A percentile compares a stretch with the other conserved stretches of the same genome.
These are phyloP conservation scores for Paratilapia polleni DNA, from an alignment of 2,113 vertebrate species.

Conservation along the genomic window DNA sequence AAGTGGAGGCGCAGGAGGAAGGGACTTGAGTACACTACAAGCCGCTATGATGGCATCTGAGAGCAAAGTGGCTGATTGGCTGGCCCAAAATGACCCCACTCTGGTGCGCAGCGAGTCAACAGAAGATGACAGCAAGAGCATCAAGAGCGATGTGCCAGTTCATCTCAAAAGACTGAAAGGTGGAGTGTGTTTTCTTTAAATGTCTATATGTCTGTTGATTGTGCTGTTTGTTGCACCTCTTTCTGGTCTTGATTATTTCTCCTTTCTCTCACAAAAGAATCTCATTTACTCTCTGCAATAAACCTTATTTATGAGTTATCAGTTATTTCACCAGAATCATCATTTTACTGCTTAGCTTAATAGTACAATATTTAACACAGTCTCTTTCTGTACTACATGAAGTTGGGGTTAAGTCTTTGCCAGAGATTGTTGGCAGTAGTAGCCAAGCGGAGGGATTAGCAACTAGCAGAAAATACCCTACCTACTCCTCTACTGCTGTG, in stretches of 20 bases:
- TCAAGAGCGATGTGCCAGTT: slow-evolving; percentile 96
- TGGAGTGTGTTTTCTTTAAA: slow-evolving; percentile 61
- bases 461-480: slow-evolving; percentile 13
- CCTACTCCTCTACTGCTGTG: slow-evolving; percentile 1
- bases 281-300: not conserved
- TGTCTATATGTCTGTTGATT: not conserved
- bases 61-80: slow-evolving; percentile 98
- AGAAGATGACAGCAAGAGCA: slow-evolving; percentile 97
- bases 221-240: not conserved
- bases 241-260: not conserved
- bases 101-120: slow-evolving; percentile 90
- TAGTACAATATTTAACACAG: not conserved
- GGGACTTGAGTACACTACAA: slow-evolving; percentile 93
- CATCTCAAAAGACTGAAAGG: slow-evolving; percentile 97
- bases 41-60: slow-evolving; percentile 96
- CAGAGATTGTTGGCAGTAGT: slow-evolving; percentile 5
- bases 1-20: slow-evolving; percentile 70
- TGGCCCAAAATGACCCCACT: slow-evolving; percentile 96
- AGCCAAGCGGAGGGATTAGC: slow-evolving; percentile 33
- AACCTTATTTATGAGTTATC: not conserved
- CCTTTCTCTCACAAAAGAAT: not conserved
- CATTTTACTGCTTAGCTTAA: not conserved
- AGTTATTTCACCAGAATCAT: not conserved
- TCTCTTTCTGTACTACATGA: not conserved
- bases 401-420: slow-evolving; percentile 8